These are phyloP conservation scores for Pitangus sulphuratus DNA, from an alignment of 2,797 vertebrate genomes.

Conservation along the genomic window DNA sequence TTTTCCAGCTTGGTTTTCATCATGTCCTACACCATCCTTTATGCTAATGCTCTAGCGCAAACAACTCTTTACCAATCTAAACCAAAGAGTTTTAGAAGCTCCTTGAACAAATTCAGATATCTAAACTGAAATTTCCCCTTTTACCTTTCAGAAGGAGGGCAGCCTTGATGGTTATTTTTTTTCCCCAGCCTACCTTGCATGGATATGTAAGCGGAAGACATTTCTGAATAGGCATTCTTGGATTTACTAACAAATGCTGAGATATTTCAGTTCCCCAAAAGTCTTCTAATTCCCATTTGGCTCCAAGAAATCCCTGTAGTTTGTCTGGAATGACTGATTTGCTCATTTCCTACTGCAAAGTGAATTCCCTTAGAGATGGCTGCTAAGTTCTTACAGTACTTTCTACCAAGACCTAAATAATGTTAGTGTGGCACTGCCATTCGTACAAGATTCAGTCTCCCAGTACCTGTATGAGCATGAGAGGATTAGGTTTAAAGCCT, in stretches of 20 bases:
- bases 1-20: not conserved
- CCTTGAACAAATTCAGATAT: not conserved
- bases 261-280: not conserved
- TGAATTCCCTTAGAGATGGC: not conserved
- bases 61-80: not conserved
- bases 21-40: not conserved
- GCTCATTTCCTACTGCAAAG: not conserved
- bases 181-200: not conserved
- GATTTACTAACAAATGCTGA: not conserved
- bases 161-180: not conserved
- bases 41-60: not conserved
- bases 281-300: not conserved
- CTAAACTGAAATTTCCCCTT: not conserved
- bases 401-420: not conserved
- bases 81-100: not conserved
- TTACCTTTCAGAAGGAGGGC: not conserved
- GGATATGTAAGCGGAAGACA: not conserved
- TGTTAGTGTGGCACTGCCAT: not conserved
- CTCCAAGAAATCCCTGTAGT: not conserved
- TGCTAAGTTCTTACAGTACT: not conserved
- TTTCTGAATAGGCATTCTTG: not conserved
- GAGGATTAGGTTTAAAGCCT: not conserved
- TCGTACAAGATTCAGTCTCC: fast-evolving
- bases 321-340: not conserved
- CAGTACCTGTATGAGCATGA: not conserved